phyloP scores from a whole-genome alignment of 2,888 invertebrate genomes.

The Nasonovia ribisnigri region DNA sequence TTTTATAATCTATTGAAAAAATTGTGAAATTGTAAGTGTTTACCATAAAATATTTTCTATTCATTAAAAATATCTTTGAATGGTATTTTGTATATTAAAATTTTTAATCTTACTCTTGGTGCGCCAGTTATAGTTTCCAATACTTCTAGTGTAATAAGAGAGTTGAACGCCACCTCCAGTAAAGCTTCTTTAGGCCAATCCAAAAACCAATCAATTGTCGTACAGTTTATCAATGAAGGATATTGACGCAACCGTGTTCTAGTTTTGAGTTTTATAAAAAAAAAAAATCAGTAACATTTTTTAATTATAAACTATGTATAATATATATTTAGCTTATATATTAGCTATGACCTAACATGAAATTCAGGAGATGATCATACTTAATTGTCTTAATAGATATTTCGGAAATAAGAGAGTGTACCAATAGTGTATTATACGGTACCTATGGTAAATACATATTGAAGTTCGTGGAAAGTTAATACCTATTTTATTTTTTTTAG shows the following conservation, averaged over 20 bases:
- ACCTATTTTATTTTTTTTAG: neutral
- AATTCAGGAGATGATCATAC: too few species aligned
- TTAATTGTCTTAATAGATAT: too few species aligned
- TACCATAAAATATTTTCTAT: neutral
- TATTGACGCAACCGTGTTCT: conserved; percentile 85
- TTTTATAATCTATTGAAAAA: too few species aligned
- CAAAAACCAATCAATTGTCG: conserved; percentile 91
- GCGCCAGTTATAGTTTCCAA: conserved; percentile 79
- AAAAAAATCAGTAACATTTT: neutral
- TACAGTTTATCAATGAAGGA: conserved; percentile 88
- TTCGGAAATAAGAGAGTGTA: neutral
- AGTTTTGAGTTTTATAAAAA: neutral
- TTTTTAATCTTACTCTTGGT: conserved; percentile 71
- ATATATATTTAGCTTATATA: too few species aligned
- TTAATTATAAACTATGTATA: neutral
- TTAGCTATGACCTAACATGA: too few species aligned
- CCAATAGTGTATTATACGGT: neutral
- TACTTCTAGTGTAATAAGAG: conserved; percentile 80
- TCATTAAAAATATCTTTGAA: neutral
- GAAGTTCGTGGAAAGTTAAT: neutral
- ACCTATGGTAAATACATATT: neutral
- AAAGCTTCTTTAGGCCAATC: conserved; percentile 91
- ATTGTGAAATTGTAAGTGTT: neutral
- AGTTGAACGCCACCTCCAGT: conserved; percentile 89
- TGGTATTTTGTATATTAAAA: neutral